phyloP scores from a whole-genome alignment of 1,140 invertebrate species.

The Cotesia typhae region DNA sequence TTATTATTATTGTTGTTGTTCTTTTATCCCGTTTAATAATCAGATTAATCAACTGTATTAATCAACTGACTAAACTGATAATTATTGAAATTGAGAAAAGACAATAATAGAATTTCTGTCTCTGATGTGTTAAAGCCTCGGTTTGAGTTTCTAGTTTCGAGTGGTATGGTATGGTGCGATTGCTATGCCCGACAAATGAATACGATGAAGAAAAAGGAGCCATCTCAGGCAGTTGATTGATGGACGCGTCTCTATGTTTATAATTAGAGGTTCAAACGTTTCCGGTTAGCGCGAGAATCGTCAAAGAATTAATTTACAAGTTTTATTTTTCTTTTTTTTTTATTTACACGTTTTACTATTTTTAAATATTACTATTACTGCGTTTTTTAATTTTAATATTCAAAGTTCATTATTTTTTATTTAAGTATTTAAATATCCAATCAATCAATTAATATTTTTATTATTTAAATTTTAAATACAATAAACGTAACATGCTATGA shows the following conservation, averaged over 20 bases:
- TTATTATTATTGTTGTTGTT: too few relatives aligned
- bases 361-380: not conserved
- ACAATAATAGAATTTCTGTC: slow-evolving; percentile 36
- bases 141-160: not conserved
- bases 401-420: too few relatives aligned
- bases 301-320: slow-evolving; percentile 34
- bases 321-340: not conserved
- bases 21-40: too few relatives aligned
- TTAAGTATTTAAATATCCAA: too few relatives aligned
- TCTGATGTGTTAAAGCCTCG: not conserved
- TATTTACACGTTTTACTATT: not conserved
- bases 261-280: slow-evolving; percentile 59
- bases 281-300: slow-evolving; percentile 47
- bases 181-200: slow-evolving; percentile 12
- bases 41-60: slow-evolving; percentile 36
- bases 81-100: not conserved
- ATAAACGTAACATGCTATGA: too few relatives aligned
- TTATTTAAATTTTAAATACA: too few relatives aligned
- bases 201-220: slow-evolving; percentile 25
- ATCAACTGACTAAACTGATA: slow-evolving; percentile 37
- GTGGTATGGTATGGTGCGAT: too few relatives aligned
- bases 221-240: slow-evolving; percentile 54
- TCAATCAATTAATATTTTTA: too few relatives aligned
- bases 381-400: too few relatives aligned
- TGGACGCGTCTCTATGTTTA: slow-evolving; percentile 59